phyloP scores from a whole-genome alignment of 2,888 invertebrate species.

The Apamea anceps region DNA sequence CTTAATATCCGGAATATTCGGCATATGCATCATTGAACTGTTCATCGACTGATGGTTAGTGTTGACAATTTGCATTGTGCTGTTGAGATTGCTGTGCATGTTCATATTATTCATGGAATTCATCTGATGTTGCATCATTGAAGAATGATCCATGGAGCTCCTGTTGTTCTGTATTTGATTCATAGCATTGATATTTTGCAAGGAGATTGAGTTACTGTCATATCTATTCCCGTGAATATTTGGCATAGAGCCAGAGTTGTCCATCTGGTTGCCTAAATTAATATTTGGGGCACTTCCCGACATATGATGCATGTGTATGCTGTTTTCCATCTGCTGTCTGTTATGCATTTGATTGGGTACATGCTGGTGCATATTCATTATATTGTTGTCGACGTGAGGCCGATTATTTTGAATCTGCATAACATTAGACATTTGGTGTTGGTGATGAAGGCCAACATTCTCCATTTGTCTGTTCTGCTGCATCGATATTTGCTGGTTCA shows the following conservation, averaged over 20 bases:
- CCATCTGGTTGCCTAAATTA: slow-evolving; percentile 83
- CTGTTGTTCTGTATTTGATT: slow-evolving; percentile 87
- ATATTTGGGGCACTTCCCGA: slow-evolving; percentile 80
- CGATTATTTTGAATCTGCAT: slow-evolving; percentile 88
- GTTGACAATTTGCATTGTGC: slow-evolving; percentile 84
- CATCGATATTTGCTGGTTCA: slow-evolving; percentile 85
- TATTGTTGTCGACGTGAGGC: slow-evolving; percentile 82
- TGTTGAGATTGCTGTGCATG: slow-evolving; percentile 83
- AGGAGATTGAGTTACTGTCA: slow-evolving; percentile 81
- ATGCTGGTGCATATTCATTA: slow-evolving; percentile 87
- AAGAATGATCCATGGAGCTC: slow-evolving; percentile 84
- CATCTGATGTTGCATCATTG: slow-evolving; percentile 87
- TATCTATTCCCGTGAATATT: slow-evolving; percentile 85
- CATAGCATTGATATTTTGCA: slow-evolving; percentile 85
- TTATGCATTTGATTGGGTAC: slow-evolving; percentile 86
- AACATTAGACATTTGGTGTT: slow-evolving; percentile 86
- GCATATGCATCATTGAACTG: slow-evolving; percentile 84
- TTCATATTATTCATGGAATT: slow-evolving; percentile 85
- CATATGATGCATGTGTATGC: slow-evolving; percentile 88
- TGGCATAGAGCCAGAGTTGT: slow-evolving; percentile 79
- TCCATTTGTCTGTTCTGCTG: slow-evolving; percentile 86
- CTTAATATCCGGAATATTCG: slow-evolving; percentile 88
- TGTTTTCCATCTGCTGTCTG: slow-evolving; percentile 84
- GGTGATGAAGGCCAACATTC: slow-evolving; percentile 83
- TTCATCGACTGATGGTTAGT: slow-evolving; percentile 83